phyloP scores from a whole-genome alignment of 2,797 vertebrate species.

The Aldrovandia affinis region DNA sequence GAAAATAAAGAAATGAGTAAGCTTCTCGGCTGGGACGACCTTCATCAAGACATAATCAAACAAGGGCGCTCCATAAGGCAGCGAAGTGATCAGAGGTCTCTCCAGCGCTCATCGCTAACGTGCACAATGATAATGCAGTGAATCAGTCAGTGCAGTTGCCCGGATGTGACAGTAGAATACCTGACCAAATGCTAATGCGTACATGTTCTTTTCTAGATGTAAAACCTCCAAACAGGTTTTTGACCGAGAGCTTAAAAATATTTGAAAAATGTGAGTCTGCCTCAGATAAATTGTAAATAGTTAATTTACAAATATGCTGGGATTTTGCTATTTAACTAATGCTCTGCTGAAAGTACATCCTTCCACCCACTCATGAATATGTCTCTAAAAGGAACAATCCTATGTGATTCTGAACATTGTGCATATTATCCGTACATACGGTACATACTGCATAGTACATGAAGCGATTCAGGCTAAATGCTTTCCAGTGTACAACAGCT shows the following conservation, averaged over 20 bases:
- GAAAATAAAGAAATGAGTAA: neutral
- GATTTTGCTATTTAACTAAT: neutral
- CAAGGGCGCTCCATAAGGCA: neutral
- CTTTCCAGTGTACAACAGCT: neutral
- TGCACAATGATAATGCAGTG: neutral
- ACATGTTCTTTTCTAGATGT: neutral
- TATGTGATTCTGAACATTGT: neutral
- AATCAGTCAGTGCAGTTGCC: neutral
- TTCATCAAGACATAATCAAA: neutral
- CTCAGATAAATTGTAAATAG: neutral
- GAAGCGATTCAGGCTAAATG: neutral
- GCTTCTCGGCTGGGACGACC: neutral
- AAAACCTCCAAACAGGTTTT: neutral
- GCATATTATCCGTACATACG: neutral
- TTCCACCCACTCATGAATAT: neutral
- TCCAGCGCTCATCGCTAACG: neutral
- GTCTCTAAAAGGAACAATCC: neutral
- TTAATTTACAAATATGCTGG: neutral
- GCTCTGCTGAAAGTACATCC: too few species aligned
- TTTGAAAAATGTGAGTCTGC: neutral
- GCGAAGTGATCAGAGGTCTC: neutral
- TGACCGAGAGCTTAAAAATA: neutral
- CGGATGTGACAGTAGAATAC: neutral
- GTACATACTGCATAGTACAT: neutral
- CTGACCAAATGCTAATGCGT: neutral